These are phyloP conservation scores for Microcebus ravelobensis DNA, from an alignment of 2,113 vertebrate genomes.

Conservation along the genomic window DNA sequence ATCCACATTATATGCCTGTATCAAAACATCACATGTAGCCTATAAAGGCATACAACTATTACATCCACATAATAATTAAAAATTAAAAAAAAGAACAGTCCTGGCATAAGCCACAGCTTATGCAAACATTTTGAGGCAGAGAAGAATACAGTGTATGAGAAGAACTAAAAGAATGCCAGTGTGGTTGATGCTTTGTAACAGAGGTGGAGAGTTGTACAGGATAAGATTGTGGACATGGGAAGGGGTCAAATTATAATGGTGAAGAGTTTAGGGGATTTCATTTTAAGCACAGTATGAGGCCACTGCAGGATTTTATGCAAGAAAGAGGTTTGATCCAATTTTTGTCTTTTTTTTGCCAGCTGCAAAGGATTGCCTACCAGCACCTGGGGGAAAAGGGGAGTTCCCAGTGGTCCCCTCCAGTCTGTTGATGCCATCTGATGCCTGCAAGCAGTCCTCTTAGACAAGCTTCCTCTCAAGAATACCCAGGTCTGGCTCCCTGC, in stretches of 20 bases:
- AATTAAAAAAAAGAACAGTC: background rate
- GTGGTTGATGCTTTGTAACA: background rate
- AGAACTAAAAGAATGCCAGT: background rate
- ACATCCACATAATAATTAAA: too few relatives aligned
- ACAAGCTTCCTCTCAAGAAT: background rate
- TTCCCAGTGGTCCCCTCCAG: background rate
- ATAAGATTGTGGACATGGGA: background rate
- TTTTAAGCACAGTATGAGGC: background rate
- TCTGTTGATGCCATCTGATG: background rate
- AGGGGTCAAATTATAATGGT: background rate
- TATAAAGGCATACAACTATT: too few relatives aligned
- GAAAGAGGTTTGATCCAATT: background rate
- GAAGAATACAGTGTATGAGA: constrained; percentile 6
- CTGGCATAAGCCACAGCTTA: background rate
- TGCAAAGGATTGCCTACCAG: background rate
- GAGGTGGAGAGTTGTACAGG: background rate
- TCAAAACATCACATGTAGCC: too few relatives aligned
- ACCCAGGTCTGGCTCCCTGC: background rate
- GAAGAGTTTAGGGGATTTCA: background rate
- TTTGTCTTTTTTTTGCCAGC: background rate
- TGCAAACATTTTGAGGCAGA: background rate
- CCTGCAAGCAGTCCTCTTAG: background rate
- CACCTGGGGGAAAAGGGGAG: too few relatives aligned
- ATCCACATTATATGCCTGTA: too few relatives aligned
- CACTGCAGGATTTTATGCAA: background rate